Evolutionary conservation across 2,113 vertebrate species (phyloP), one percentile per base, ranked within the genome.

Genomic region (Pluvianellus socialis): DNA sequence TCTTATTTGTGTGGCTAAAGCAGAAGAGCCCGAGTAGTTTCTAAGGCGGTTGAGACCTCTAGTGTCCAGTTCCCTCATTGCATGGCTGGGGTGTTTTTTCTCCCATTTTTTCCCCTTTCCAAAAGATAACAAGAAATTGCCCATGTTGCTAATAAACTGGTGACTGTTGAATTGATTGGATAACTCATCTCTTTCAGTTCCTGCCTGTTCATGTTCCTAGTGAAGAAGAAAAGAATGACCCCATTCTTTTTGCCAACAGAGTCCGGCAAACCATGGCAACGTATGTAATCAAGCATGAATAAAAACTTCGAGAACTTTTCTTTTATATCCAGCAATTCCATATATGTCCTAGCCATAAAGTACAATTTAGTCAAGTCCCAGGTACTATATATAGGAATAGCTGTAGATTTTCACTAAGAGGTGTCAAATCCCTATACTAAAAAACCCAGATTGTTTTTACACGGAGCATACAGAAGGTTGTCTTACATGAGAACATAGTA

Each of bases 221-320:
- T 47, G 98, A 99, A 53, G 99, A 99, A 82, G 99, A 99, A 96
- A 99, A 98, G 97, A 98, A 96, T 2, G 98, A 98, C 58, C 98
- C 99, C 1, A 22, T 97, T 62, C 98, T 99, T 92, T 99, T 99
- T 97, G 99, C 99, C 52, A 98, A 63, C 95, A 98, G 97, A 97
- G 98, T 99, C 73, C 98, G 99, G 76, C 98, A 97, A 67, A 86
- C 94, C 47, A 99, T 99, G 99, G 99, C 99, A 63, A 91, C 83
- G 99, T 99, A 98, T 96, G 99, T 98, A 66, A 94, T 17, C 23
- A 0, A 15, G 72, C 42, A 42, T 17, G 7, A 81, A 7, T 42
- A 56, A 84, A 91, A 28, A 28, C 50, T 77, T 27, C 33, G 52
- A 91, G 13, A 95, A 76, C 19, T 83, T 35, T 44, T 72, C 27